Conservation (phyloP, 23 tunicate species). For the Halocynthia roretzi region DNA sequence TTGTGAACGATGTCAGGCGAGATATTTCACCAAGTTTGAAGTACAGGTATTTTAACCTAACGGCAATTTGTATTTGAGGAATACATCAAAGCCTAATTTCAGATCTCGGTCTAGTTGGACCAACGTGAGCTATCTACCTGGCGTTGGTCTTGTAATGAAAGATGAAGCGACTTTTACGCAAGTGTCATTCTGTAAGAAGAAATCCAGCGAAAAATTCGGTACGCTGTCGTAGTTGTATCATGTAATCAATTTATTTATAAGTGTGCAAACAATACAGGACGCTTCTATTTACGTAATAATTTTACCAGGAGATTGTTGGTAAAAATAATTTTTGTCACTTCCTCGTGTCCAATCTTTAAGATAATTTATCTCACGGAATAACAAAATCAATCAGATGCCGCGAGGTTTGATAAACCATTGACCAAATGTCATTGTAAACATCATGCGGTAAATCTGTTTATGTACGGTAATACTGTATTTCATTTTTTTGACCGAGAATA, state of each 20-base stretch:
- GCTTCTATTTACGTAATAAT: background rate
- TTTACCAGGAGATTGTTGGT: background rate
- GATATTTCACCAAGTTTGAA: slow-evolving; percentile 1
- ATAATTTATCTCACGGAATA: no score
- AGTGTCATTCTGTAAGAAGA: slow-evolving; percentile 41
- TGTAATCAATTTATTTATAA: background rate
- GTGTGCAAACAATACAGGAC: background rate
- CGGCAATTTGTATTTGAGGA: background rate
- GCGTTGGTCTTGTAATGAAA: slow-evolving; percentile 41
- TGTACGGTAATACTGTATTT: no score
- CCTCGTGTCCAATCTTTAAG: background rate
- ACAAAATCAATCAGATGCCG: no score
- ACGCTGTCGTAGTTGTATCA: background rate
- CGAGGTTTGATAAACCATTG: no score
- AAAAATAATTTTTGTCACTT: background rate
- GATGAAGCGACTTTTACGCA: slow-evolving; percentile 31
- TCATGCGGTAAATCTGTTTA: no score
- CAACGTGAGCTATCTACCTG: slow-evolving; percentile 50
- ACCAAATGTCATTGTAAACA: no score
- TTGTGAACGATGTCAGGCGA: slow-evolving; percentile 1
- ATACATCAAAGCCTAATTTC: background rate
- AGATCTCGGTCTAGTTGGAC: slow-evolving; percentile 59
- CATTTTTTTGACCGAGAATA: no score
- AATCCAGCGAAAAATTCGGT: slow-evolving; percentile 78
- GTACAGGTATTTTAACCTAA: background rate